Evolutionary conservation across 92 coral and sea anemone genomes (phyloP).

Genomic region (Paramuricea clavata): DNA sequence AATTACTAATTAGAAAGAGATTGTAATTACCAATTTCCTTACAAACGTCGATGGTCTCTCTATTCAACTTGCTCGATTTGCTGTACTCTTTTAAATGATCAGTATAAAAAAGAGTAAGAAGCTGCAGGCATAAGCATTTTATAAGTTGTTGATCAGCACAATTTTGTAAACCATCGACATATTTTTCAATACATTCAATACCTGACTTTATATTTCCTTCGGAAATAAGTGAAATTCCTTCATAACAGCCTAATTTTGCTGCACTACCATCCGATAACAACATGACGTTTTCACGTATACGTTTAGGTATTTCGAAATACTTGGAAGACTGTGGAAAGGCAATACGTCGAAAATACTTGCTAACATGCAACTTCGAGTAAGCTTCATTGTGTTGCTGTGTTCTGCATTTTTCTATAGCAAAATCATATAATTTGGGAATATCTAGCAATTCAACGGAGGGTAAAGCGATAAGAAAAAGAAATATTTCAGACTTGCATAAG

Average conservation of each 20-base stretch:
- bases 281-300: background rate
- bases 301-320: background rate
- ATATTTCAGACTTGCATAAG: constrained; percentile 43
- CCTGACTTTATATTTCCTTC: constrained; percentile 2
- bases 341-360: constrained; percentile 13
- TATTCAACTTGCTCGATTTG: background rate
- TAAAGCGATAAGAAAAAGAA: background rate
- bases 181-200: background rate
- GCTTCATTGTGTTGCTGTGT: background rate
- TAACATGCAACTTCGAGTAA: background rate
- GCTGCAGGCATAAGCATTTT: background rate
- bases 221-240: too few species aligned
- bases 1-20: background rate
- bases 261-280: background rate
- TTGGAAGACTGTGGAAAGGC: background rate
- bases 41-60: background rate
- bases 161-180: background rate
- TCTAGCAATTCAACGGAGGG: background rate
- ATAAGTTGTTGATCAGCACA: background rate
- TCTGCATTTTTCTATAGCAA: constrained; percentile 25
- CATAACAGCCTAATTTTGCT: constrained; percentile 44
- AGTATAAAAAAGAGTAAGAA: background rate
- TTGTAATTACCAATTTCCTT: background rate
- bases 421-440: constrained; percentile 1
- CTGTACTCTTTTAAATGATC: background rate